Conservation (phyloP, 1,140 invertebrate species). For the Limonius californicus region DNA sequence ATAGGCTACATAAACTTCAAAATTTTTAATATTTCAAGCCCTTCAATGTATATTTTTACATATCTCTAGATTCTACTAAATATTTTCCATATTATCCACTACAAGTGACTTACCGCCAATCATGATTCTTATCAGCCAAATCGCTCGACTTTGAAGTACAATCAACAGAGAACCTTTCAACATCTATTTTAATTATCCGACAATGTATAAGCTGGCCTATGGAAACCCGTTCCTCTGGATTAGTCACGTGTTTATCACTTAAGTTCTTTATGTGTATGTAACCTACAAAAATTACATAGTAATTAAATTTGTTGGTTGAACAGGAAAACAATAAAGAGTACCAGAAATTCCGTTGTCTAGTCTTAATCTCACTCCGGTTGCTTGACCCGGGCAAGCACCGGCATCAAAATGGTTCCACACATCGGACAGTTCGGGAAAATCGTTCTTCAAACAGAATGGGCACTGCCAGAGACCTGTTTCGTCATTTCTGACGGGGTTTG, state of each 20-base stretch:
- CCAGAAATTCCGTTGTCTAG: constrained; percentile 91
- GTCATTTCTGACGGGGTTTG: constrained; percentile 91
- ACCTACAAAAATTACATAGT: too few species aligned
- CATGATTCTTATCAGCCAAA: constrained; percentile 83
- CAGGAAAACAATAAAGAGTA: too few species aligned
- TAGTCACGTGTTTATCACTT: constrained; percentile 89
- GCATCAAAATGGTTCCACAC: constrained; percentile 99
- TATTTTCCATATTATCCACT: too few species aligned
- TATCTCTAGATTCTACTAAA: too few species aligned
- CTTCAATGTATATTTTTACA: too few species aligned
- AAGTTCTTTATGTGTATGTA: constrained; percentile 95
- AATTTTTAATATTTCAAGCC: too few species aligned
- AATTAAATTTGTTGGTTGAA: too few species aligned
- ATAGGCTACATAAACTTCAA: too few species aligned
- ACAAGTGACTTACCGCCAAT: constrained; percentile 66
- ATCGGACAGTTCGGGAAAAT: constrained; percentile 92
- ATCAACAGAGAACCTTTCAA: constrained; percentile 90
- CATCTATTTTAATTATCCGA: constrained; percentile 93
- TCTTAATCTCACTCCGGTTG: constrained; percentile 83
- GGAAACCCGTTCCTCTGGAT: constrained; percentile 88
- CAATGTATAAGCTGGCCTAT: constrained; percentile 87
- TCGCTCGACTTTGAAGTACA: constrained; percentile 93
- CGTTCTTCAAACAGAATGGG: constrained; percentile 93
- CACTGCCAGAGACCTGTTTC: constrained; percentile 95
- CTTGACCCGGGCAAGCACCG: constrained; percentile 90